Conservation (phyloP, 2,113 vertebrate species). For the Cephalopterus ornatus region DNA sequence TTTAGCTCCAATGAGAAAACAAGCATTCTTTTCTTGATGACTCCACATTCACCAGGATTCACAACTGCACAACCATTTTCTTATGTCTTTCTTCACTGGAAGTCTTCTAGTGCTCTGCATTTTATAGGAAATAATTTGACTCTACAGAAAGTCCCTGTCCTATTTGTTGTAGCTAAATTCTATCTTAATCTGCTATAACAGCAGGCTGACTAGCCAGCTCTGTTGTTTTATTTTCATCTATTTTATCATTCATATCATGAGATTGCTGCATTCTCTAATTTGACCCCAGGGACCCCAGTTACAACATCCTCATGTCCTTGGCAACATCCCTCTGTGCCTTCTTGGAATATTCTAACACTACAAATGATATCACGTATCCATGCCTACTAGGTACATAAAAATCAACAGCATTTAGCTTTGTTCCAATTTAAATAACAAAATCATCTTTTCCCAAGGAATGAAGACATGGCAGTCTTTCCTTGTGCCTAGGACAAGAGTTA, state of each 20-base stretch:
- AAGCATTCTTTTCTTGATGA: not conserved
- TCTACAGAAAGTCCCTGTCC: not conserved
- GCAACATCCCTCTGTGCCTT: not conserved
- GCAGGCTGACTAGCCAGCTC: not conserved
- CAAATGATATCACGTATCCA: not conserved
- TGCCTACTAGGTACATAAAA: not conserved
- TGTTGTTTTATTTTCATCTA: not conserved
- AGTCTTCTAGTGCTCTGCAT: not conserved
- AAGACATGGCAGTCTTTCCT: not conserved
- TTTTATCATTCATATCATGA: not conserved
- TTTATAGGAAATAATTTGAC: not conserved
- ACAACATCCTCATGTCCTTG: not conserved
- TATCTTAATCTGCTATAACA: not conserved
- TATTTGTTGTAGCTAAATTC: not conserved
- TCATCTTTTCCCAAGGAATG: slow-evolving; percentile 24
- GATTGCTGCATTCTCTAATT: not conserved
- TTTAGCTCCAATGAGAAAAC: not conserved
- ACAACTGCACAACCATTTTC: not conserved
- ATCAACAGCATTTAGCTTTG: not conserved
- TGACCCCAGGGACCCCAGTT: not conserved
- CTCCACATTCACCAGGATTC: not conserved
- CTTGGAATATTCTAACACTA: not conserved
- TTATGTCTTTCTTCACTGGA: not conserved
- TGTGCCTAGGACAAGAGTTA: not conserved
- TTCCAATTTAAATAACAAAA: not conserved